Base-by-base conservation (phyloP, 2,113 vertebrate species). In the Platichthys flesus region DNA sequence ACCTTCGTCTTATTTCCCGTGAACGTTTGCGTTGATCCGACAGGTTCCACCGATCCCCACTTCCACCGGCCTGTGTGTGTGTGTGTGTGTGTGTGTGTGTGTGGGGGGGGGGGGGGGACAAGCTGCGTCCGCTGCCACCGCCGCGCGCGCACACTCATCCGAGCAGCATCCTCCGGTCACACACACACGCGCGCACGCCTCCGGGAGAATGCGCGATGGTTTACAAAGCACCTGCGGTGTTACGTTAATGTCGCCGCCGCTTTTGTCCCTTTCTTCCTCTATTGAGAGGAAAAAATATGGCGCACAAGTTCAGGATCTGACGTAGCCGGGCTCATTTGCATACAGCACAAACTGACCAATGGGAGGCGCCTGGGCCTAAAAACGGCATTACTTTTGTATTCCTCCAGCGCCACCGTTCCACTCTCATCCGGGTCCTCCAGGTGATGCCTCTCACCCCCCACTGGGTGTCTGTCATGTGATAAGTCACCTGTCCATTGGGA, bases 221-320 rank as follows among this genome's bases (percentile, higher is more conserved):
- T 51, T 58, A 4, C 55, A n/a, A 54, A 42, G 13, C 51, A 6
- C 55, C 35, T 66, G 71, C 49, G 1, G 0, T 65, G 51, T 28
- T 21, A 70, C 85, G 79, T 90, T 88, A 67, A 79, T 78, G 73
- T 81, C 78, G 52, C 26, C 75, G 18, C n/a, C 45, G 86, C 89
- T 92, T 92, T 92, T 89, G 85, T 89, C 85, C 77, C 88, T 89
- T 91, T 92, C 86, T 90, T 76, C 83, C 68, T 83, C 70, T 87
- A 65, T 83, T 85, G 85, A 83, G 85, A 83, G 76, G 82, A 87
- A 84, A 89, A 89, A 90, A 91, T 93, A 95, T 95, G 94, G 94
- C 94, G 93, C 91, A 87, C 71, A 90, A 90, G 82, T 93, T 88
- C 88, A 93, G 94, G 94, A 94, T 92, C 82, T 95, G 93, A 95